Conservation (phyloP, 2,888 invertebrate genomes). For the Mylabris sibirica region DNA sequence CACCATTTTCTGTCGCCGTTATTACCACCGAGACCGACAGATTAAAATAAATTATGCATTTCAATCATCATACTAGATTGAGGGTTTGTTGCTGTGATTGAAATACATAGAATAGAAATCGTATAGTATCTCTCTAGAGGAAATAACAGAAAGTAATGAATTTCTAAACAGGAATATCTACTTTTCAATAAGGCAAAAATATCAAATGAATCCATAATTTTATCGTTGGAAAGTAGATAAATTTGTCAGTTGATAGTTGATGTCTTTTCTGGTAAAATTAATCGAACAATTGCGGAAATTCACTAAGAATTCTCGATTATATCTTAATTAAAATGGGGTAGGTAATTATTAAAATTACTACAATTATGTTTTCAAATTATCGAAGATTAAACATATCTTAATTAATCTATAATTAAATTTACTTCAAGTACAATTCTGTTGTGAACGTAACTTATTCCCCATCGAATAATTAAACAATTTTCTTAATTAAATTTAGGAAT, state of each 20-base stretch:
- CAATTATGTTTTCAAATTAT: background rate
- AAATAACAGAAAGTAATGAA: background rate
- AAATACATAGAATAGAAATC: conserved; percentile 1
- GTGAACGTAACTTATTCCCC: no score
- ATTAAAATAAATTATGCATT: background rate
- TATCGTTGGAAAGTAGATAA: no score
- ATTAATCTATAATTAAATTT: no score
- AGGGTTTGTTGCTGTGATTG: background rate
- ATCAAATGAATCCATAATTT: no score
- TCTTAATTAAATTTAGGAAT: background rate
- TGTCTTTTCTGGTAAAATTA: no score
- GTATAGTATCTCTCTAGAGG: background rate
- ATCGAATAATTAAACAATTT: background rate
- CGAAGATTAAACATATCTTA: no score
- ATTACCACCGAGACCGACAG: background rate
- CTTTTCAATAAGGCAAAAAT: background rate
- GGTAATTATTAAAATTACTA: background rate
- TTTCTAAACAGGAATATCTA: background rate
- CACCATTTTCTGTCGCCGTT: background rate
- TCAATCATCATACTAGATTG: background rate
- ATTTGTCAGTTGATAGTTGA: no score
- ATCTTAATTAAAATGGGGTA: no score
- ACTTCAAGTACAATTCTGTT: no score
- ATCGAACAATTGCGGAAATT: no score
- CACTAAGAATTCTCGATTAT: no score